These are phyloP conservation scores for Drosophila ustulata DNA, from an alignment of 2,888 invertebrate species.

Conservation along the genomic window DNA sequence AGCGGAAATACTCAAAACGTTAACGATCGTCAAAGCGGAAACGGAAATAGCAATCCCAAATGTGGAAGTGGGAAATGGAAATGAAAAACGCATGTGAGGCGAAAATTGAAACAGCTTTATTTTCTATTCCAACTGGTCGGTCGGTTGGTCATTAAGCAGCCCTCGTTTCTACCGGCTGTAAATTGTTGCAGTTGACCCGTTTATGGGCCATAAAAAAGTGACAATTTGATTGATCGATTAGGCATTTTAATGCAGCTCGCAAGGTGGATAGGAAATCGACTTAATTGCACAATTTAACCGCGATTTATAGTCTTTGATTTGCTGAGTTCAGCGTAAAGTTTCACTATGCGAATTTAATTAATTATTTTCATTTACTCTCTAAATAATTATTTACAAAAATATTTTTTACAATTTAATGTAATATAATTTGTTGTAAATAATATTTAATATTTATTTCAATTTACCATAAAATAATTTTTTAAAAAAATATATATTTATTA, in stretches of 20 bases:
- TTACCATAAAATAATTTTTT: too few relatives aligned
- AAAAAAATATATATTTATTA: too few relatives aligned
- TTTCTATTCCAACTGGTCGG: neutral
- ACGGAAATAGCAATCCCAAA: slow-evolving; percentile 19
- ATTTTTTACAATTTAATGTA: too few relatives aligned
- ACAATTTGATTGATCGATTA: slow-evolving; percentile 59
- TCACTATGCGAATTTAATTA: too few relatives aligned
- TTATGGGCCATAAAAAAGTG: slow-evolving; percentile 35
- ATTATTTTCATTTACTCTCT: too few relatives aligned
- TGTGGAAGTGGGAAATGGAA: slow-evolving; percentile 34
- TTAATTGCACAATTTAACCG: too few relatives aligned
- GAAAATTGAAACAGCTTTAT: too few relatives aligned
- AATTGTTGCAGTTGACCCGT: slow-evolving; percentile 4
- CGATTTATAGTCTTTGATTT: too few relatives aligned
- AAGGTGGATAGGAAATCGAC: neutral
- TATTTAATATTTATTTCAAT: too few relatives aligned
- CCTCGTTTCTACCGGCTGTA: neutral
- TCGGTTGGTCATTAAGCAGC: neutral
- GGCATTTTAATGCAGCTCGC: neutral
- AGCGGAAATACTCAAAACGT: slow-evolving; percentile 37
- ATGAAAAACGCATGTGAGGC: neutral
- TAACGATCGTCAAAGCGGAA: slow-evolving; percentile 20
- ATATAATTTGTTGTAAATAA: too few relatives aligned
- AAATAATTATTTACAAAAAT: too few relatives aligned
- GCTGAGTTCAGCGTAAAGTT: too few relatives aligned